Conservation (phyloP, 2,797 vertebrate species). For the Gambelia wislizenii region DNA sequence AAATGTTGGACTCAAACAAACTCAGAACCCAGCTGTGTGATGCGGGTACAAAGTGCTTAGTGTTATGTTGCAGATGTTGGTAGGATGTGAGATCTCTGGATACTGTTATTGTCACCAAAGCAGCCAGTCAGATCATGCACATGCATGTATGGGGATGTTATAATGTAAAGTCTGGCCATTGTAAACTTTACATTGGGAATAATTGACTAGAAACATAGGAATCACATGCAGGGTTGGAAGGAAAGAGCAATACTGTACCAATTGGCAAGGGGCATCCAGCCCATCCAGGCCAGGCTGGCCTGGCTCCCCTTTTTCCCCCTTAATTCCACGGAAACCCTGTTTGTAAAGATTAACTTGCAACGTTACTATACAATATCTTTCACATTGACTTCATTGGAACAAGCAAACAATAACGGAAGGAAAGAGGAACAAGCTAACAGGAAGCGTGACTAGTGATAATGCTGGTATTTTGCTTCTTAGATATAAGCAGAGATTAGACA, state of each 20-base stretch:
- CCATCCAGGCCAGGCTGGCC: conserved; percentile 99
- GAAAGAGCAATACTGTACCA: conserved; percentile 99
- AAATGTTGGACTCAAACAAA: conserved; percentile 64
- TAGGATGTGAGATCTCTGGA: conserved; percentile 40
- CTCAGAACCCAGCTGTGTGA: conserved; percentile 35
- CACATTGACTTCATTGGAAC: conserved; percentile 71
- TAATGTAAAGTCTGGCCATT: conserved; percentile 72
- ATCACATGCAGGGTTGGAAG: conserved; percentile 90
- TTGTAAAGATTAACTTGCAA: conserved; percentile 98
- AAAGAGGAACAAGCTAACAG: conserved; percentile 79
- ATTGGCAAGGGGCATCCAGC: conserved; percentile 99
- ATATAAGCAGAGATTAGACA: not conserved
- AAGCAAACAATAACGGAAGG: conserved; percentile 59
- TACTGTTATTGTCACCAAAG: conserved; percentile 51
- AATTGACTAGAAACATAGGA: conserved; percentile 80
- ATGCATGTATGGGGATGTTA: conserved; percentile 67
- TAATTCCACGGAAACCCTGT: conserved; percentile 99
- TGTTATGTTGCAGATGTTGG: conserved; percentile 58
- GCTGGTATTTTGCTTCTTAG: not conserved
- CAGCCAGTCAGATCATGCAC: conserved; percentile 76
- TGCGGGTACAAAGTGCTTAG: conserved; percentile 52
- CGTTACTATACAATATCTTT: conserved; percentile 89
- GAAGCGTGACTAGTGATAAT: not conserved
- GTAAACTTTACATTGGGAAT: conserved; percentile 73
- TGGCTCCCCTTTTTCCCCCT: conserved; percentile 99